Evolutionary conservation across 2,888 invertebrate species (phyloP).

Genomic region (Ditula angustiorana): DNA sequence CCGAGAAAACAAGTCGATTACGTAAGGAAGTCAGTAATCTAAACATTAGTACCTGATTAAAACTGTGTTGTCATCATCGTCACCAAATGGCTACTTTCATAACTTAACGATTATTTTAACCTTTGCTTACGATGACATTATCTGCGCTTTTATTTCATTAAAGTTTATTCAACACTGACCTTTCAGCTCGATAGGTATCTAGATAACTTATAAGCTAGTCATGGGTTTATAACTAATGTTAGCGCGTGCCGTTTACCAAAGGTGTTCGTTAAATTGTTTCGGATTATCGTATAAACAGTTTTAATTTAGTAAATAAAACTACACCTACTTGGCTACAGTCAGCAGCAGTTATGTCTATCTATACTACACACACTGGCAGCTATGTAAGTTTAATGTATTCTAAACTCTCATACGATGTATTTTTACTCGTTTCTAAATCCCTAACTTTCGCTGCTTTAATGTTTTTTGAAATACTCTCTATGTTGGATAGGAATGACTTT

Average conservation of each 20-base stretch:
- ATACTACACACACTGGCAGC: no score
- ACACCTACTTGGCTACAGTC: no score
- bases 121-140: slow-evolving; percentile 28
- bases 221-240: background rate
- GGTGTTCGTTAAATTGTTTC: background rate
- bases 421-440: slow-evolving; percentile 77
- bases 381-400: slow-evolving; percentile 79
- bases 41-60: no score
- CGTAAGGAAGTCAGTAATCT: no score
- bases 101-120: slow-evolving; percentile 35
- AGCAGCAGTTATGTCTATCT: no score
- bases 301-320: no score
- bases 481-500: slow-evolving; percentile 73
- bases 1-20: no score
- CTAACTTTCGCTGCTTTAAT: slow-evolving; percentile 80
- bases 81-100: slow-evolving; percentile 22
- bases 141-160: slow-evolving; percentile 21
- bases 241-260: background rate
- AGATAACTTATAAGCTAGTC: background rate
- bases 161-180: slow-evolving; percentile 31
- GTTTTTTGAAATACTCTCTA: slow-evolving; percentile 70
- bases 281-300: background rate
- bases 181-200: slow-evolving; percentile 16
- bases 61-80: no score
- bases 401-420: slow-evolving; percentile 74